Conservation (phyloP, 2,113 vertebrate genomes). For the Chloebia gouldiae region DNA sequence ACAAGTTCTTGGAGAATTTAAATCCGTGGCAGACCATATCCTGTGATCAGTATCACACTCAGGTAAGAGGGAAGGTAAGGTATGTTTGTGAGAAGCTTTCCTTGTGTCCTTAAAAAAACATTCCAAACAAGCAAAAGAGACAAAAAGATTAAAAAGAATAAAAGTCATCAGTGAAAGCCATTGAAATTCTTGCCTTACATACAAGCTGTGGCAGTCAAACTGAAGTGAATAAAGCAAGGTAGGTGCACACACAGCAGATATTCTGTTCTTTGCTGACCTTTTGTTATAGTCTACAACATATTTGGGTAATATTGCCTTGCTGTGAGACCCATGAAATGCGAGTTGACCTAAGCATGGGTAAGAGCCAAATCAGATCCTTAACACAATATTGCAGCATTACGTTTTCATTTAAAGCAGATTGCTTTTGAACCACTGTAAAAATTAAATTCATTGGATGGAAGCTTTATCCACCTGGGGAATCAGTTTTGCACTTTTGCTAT, state of each 20-base stretch:
- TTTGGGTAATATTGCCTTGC: neutral
- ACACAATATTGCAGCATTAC: neutral
- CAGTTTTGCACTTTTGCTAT: neutral
- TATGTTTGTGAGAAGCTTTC: neutral
- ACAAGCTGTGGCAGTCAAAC: neutral
- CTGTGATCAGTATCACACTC: neutral
- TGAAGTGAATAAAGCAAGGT: neutral
- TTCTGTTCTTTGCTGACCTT: neutral
- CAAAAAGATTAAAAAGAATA: neutral
- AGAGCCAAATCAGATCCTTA: neutral
- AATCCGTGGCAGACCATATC: neutral
- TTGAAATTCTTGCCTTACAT: neutral
- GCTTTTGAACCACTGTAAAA: neutral
- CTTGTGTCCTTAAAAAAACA: neutral
- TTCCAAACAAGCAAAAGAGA: neutral
- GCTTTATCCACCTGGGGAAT: neutral
- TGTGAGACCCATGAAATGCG: neutral
- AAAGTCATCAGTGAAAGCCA: neutral
- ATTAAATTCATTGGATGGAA: neutral
- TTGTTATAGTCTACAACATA: neutral
- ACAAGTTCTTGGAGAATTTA: neutral
- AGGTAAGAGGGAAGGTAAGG: neutral
- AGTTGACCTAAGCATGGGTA: neutral
- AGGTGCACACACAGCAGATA: neutral
- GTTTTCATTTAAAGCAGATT: constrained; percentile 9